Percentiles rank a stretch among this genome's conserved stretches.
phyloP scores from a whole-genome alignment of 2,888 invertebrate species.

The Drosophila sordidula region DNA sequence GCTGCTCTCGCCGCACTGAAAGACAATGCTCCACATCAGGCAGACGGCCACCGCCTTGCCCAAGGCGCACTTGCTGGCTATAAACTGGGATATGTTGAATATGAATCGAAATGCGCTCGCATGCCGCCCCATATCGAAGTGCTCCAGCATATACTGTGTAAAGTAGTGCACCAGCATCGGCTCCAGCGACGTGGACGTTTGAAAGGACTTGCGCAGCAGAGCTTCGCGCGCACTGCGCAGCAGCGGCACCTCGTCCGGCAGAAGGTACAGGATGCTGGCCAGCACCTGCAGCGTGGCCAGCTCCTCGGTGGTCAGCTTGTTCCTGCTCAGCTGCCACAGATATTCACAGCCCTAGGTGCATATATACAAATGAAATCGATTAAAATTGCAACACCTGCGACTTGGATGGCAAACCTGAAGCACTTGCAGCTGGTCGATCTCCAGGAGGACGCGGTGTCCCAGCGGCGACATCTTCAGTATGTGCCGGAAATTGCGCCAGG shows the following conservation, averaged over 20 bases:
- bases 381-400: not conserved
- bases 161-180: not conserved
- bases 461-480: not conserved
- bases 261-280: not conserved
- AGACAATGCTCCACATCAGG: slow-evolving; percentile 3
- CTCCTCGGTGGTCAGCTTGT: not conserved
- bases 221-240: not conserved
- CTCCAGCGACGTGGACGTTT: not conserved
- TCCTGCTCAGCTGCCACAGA: not conserved
- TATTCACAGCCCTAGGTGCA: not conserved
- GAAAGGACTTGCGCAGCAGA: not conserved
- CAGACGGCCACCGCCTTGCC: slow-evolving; percentile 30
- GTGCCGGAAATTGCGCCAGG: not conserved
- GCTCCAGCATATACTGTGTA: not conserved
- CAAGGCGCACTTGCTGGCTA: slow-evolving; percentile 2
- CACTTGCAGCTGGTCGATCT: not conserved
- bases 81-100: not conserved
- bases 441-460: not conserved
- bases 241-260: not conserved
- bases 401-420: not conserved
- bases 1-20: not conserved
- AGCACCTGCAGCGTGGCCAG: not conserved
- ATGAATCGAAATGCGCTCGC: not conserved
- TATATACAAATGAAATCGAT: no score
- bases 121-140: not conserved